A percentile compares a stretch with the other conserved stretches of the same genome.
These are phyloP conservation scores for Pterophyllum scalare DNA, from an alignment of 2,113 vertebrate species.

Conservation along the genomic window DNA sequence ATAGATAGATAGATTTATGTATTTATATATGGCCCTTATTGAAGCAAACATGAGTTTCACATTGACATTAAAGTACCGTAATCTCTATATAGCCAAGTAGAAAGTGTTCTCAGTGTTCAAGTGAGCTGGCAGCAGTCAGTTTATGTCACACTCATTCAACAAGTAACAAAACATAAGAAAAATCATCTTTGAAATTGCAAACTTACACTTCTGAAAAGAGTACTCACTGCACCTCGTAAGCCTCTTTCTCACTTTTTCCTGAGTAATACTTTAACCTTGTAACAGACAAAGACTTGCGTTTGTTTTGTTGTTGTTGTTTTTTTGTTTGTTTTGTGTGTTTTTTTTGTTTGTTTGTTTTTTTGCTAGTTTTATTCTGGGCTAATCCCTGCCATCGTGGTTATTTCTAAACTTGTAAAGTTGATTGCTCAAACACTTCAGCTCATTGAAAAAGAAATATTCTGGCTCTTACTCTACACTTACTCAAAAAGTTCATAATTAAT, in stretches of 20 bases:
- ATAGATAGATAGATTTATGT: constrained; percentile 61
- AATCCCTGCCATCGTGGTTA: constrained; percentile 87
- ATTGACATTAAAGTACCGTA: constrained; percentile 85
- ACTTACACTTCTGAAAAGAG: constrained; percentile 83
- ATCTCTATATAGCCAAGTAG: constrained; percentile 84
- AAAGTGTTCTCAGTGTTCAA: constrained; percentile 86
- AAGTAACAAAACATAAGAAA: constrained; percentile 78
- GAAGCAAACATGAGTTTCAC: constrained; percentile 83
- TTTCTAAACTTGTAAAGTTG: constrained; percentile 85
- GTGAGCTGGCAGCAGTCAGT: constrained; percentile 86
- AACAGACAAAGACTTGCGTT: constrained; percentile 81
- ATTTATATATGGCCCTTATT: constrained; percentile 84
- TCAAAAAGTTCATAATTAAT: constrained; percentile 84
- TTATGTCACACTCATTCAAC: constrained; percentile 86
- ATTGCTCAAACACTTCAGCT: constrained; percentile 89
- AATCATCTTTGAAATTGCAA: constrained; percentile 75
- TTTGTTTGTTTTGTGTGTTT: too few species aligned
- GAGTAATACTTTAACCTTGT: constrained; percentile 97
- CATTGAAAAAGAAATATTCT: constrained; percentile 73
- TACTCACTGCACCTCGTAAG: constrained; percentile 84
- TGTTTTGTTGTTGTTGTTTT: constrained; percentile 58
- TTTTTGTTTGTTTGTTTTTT: too few species aligned
- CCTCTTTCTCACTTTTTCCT: constrained; percentile 91
- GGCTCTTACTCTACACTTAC: constrained; percentile 74
- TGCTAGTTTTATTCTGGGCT: constrained; percentile 91